phyloP scores from a whole-genome alignment of 2,113 vertebrate genomes.

The Ptilorrhoa leucosticta region DNA sequence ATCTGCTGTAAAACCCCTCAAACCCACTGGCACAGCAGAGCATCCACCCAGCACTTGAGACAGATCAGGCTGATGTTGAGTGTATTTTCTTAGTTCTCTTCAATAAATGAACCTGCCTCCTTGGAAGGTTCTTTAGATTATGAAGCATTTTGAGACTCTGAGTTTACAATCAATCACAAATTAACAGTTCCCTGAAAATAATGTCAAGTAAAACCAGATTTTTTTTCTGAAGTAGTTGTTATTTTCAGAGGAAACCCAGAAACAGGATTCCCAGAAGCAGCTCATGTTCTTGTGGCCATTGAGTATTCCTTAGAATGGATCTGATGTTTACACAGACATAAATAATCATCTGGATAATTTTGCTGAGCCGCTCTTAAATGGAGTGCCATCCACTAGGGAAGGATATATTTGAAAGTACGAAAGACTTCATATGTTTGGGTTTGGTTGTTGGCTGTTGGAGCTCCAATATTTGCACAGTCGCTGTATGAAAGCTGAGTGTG shows the following conservation, averaged over 20 bases:
- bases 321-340: not conserved
- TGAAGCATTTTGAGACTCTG: not conserved
- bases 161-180: not conserved
- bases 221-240: not conserved
- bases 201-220: not conserved
- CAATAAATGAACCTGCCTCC: not conserved
- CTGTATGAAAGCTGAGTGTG: not conserved
- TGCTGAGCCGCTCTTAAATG: not conserved
- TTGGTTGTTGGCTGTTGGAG: not conserved
- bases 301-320: not conserved
- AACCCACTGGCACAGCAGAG: not conserved
- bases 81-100: not conserved
- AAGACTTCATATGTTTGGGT: not conserved
- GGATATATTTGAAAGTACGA: not conserved
- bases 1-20: not conserved
- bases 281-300: not conserved
- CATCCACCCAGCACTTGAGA: rapidly evolving
- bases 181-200: not conserved
- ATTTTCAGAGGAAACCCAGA: not conserved
- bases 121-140: not conserved
- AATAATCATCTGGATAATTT: not conserved
- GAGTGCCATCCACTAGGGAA: not conserved
- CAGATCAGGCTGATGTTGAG: not conserved
- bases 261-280: slow-evolving; percentile 2
- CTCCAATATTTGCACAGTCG: not conserved